Conservation (phyloP, 2,888 invertebrate species). For the Alloscopus bannaensis region DNA sequence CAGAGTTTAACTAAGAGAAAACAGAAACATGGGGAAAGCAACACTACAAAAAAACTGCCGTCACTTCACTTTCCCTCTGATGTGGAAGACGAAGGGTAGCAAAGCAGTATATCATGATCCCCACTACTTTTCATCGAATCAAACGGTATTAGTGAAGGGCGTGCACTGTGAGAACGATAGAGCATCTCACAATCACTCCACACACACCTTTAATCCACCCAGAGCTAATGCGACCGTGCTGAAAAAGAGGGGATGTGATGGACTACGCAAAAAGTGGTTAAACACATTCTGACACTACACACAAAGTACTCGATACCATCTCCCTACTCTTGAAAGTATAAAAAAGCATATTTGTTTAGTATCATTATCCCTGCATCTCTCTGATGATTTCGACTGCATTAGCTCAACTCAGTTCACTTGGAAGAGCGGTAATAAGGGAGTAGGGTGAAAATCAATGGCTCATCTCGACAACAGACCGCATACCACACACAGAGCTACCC, state of each 20-base stretch:
- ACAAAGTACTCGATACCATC: not conserved
- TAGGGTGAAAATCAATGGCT: constrained; percentile 17
- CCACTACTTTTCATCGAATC: constrained; percentile 5
- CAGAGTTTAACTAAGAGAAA: no score
- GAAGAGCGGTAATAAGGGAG: constrained; percentile 18
- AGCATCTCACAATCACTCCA: constrained; percentile 3
- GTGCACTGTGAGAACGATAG: constrained; percentile 18
- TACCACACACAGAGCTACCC: no score
- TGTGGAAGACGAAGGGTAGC: not conserved
- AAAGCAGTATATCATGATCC: not conserved
- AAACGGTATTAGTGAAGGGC: constrained; percentile 18
- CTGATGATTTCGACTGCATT: constrained; percentile 24
- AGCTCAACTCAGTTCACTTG: constrained; percentile 21
- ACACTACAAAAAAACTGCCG: not conserved
- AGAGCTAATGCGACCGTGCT: constrained; percentile 9
- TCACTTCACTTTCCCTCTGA: not conserved
- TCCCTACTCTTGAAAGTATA: not conserved
- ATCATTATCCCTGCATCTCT: constrained; percentile 21
- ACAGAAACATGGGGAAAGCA: not conserved
- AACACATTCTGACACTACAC: not conserved
- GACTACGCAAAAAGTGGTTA: not conserved
- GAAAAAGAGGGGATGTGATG: no score
- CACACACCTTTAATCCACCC: constrained; percentile 19
- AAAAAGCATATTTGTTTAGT: constrained; percentile 10
- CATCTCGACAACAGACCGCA: no score